Base-by-base conservation (phyloP, 2,797 vertebrate genomes). In the Microctenopoma steveboyesi region DNA sequence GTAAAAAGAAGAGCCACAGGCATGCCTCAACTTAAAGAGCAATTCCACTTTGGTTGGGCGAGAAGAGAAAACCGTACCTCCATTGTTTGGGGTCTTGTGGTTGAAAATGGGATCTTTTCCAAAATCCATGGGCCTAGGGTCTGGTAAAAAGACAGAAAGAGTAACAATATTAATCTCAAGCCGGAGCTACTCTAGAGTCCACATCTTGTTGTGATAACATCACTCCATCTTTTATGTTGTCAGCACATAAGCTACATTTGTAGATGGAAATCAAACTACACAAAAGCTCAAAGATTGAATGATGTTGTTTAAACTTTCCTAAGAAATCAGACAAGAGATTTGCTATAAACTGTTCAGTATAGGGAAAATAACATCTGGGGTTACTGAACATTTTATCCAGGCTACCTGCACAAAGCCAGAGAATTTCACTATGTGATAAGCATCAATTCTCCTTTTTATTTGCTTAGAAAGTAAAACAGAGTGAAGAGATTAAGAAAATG, bases 81-180 rank as follows among this genome's bases (percentile, higher is more conserved):
- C 86, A 69, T 93, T 90, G 51, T 87, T 73, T 55, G 69, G 86
- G 8, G 90, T 87, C 70, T 90, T 86, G 73, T 62, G 84, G 73
- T 92, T 91, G 85, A 91, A 91, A 57, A 89, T 72, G 2, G 66
- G 73, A 62, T 93, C 91, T 63, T 93, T 93, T 50, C 89, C 94
- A n/a, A 93, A 93, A 84, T 93, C 93, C 22, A 92, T 88, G 0
- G 91, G 88, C 72, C 91, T 92, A 72, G 89, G 89, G 70, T 90
- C 90, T 94, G 92, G 73, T 74, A 76, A 78, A 52, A 71, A 84
- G 72, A 87, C 75, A 85, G 52, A 79, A 6, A 85, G 54, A 75
- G 50, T 10, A 52, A 61, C 3, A 11, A 35, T 1, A 25, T 90
- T 82, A 87, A 83, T 84, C 63, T 74, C 55, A 52, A 48, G 33